Evolutionary conservation across 2,797 vertebrate genomes (phyloP), one percentile per base, ranked within the genome.

Genomic region (Cyclura pinguis): DNA sequence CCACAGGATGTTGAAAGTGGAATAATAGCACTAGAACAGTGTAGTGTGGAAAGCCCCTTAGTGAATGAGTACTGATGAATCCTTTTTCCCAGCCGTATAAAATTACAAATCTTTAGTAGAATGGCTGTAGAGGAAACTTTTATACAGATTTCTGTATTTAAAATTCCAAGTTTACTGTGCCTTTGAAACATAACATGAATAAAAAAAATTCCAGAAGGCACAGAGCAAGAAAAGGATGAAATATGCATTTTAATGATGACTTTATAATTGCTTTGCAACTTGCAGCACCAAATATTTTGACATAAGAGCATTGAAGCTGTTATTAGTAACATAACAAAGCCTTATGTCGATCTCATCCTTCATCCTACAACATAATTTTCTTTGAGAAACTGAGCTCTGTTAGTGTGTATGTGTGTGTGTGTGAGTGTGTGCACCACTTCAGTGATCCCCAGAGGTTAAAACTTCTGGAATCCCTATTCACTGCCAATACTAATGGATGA

Each of bases 211-310:
- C 77, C 13, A 87, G 83, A 92, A 92, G 24, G 0, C 47, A 89
- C 74, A 47, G 42, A 59, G 78, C 52, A 80, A 84, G 35, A 76
- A 6, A 87, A 57, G 50, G 80, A 86, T 14, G 4, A 81, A 78
- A 81, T 24, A 29, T 77, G 22, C 22, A 2, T 9, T 74, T 88
- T 89, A 87, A 83, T 90, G 18, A 6, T n/a, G 1, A 2, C 73
- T 85, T 32, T 62, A 27, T 20, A 64, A 88, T 92, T 91, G 9
- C 38, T 88, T 82, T 59, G 92, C 27, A 87, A 92, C 74, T 50
- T 57, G 72, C 32, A 3, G 32, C 35, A 69, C 27, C 73, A 3
- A 93, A 42, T 80, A 84, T 0, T 55, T 85, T 88, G 32, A 86
- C 47, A 62, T 32, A 86, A 27, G 78, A 38, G 0, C 14, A 32